Conservation (phyloP, 2,113 vertebrate species). For the Arenaria interpres region DNA sequence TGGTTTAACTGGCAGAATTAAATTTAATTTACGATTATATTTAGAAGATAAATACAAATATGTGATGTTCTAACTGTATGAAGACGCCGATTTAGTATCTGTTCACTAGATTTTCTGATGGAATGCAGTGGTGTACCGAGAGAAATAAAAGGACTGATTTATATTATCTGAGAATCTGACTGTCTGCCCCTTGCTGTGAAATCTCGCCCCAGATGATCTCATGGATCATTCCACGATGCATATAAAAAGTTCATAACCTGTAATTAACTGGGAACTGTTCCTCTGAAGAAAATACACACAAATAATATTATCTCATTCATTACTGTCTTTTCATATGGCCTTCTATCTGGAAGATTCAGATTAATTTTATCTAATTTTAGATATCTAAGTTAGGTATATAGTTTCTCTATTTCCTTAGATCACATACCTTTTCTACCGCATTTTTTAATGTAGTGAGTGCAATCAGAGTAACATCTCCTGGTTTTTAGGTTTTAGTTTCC, state of each 20-base stretch:
- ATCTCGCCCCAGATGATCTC: not conserved
- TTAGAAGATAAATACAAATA: not conserved
- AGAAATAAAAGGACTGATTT: not conserved
- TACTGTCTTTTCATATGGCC: not conserved
- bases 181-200: not conserved
- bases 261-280: not conserved
- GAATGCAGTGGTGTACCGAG: not conserved
- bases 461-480: not conserved
- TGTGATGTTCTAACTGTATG: not conserved
- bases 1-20: not conserved
- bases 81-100: not conserved
- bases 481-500: not conserved
- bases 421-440: fast-evolving
- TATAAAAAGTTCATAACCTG: not conserved
- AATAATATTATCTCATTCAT: not conserved
- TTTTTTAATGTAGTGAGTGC: not conserved
- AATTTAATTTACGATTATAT: not conserved
- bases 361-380: not conserved
- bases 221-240: not conserved
- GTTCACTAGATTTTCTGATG: not conserved
- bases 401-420: not conserved
- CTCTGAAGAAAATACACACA: not conserved
- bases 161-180: not conserved
- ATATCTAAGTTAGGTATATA: not conserved
- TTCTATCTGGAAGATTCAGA: not conserved